Percentiles rank a stretch among this genome's conserved stretches.
Evolutionary conservation across 2,797 vertebrate genomes (phyloP).

Genomic region (Prunella strophiata): DNA sequence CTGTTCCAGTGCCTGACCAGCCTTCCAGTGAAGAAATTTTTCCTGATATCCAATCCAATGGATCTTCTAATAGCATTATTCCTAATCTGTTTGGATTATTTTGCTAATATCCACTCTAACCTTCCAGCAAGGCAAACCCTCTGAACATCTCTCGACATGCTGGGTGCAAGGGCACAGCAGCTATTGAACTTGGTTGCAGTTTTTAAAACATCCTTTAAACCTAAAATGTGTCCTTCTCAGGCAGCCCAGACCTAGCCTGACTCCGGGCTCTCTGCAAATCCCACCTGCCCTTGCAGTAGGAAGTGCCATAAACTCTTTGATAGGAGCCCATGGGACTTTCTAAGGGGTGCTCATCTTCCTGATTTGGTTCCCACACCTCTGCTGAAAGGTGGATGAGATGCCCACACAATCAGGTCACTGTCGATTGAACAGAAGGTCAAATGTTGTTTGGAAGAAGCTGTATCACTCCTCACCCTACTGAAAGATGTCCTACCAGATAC

Average conservation of each 20-base stretch:
- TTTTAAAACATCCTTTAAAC: not conserved
- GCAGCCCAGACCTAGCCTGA: not conserved
- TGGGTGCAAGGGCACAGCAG: not conserved
- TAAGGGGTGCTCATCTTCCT: not conserved
- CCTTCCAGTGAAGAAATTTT: not conserved
- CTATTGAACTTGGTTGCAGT: not conserved
- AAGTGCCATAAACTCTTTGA: not conserved
- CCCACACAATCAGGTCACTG: not conserved
- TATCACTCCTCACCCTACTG: not conserved
- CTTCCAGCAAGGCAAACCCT: not conserved
- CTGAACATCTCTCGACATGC: accelerated
- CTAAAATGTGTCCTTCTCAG: not conserved
- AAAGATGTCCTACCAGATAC: not conserved
- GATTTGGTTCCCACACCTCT: not conserved
- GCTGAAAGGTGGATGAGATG: not conserved
- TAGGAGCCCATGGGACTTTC: not conserved
- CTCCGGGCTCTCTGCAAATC: not conserved
- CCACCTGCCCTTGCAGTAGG: not conserved
- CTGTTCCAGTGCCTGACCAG: not conserved
- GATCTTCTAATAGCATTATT: not conserved
- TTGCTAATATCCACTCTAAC: not conserved
- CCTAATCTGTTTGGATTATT: not conserved
- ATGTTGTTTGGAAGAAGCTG: not conserved
- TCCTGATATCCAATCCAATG: not conserved
- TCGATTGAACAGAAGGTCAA: not conserved